phyloP scores from a whole-genome alignment of 2,113 vertebrate genomes.

The Esox niger region DNA sequence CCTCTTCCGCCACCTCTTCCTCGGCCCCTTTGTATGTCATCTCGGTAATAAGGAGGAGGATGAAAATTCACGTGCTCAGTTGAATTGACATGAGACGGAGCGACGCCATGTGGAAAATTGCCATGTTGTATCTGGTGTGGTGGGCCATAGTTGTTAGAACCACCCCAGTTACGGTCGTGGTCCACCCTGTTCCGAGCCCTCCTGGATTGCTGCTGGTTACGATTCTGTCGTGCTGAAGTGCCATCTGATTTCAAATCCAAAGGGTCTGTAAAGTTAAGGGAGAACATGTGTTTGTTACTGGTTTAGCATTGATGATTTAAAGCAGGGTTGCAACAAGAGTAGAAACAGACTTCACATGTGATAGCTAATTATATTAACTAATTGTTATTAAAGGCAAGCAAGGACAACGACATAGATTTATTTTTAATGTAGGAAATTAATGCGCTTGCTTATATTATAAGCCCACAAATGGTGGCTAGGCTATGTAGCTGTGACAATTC shows the following conservation, averaged over 20 bases:
- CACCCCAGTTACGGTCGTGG: conserved; percentile 69
- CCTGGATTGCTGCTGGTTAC: conserved; percentile 66
- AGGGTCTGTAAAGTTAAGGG: conserved; percentile 60
- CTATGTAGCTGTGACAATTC: too few relatives aligned
- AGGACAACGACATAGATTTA: too few relatives aligned
- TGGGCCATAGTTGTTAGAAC: conserved; percentile 52
- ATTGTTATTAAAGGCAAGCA: too few relatives aligned
- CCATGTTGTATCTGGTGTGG: conserved; percentile 53
- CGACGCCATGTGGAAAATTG: conserved; percentile 34
- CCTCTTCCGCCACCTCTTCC: conserved; percentile 60
- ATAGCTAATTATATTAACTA: too few relatives aligned
- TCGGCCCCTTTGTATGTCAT: conserved; percentile 55
- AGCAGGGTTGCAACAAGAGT: neutral
- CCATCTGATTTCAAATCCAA: conserved; percentile 77
- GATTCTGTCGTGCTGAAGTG: conserved; percentile 68
- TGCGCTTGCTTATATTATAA: too few relatives aligned
- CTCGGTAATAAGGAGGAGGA: conserved; percentile 51
- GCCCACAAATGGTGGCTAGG: too few relatives aligned
- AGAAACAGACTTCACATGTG: too few relatives aligned
- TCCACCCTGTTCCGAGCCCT: conserved; percentile 72
- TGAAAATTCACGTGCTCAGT: conserved; percentile 44
- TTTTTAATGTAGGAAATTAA: too few relatives aligned
- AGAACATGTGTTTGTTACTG: neutral
- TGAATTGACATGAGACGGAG: conserved; percentile 30
- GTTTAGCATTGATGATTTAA: too few relatives aligned